Percentiles rank a stretch among this genome's conserved stretches.
Evolutionary conservation across 1,140 invertebrate genomes (phyloP).

Genomic region (Drosophila orosa): DNA sequence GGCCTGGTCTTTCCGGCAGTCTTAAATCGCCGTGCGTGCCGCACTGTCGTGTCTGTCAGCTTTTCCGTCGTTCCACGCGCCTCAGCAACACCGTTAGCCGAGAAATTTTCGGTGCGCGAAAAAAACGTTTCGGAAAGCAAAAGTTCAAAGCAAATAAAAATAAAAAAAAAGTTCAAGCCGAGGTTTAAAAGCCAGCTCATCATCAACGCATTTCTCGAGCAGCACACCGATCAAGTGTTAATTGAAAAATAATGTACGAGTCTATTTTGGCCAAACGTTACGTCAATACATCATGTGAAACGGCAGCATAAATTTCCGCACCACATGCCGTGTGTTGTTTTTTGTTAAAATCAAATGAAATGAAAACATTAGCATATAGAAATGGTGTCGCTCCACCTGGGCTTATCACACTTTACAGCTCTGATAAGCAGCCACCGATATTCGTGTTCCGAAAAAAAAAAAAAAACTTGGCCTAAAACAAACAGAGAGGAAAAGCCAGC

Average conservation of each 20-base stretch:
- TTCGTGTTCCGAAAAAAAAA: slow-evolving; percentile 6
- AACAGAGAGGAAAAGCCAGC: not conserved
- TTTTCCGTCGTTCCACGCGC: slow-evolving; percentile 23
- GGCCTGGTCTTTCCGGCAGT: slow-evolving; percentile 35
- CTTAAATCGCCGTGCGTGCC: slow-evolving; percentile 45
- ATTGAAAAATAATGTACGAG: slow-evolving; percentile 62
- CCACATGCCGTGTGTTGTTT: slow-evolving; percentile 20
- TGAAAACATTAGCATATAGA: slow-evolving; percentile 7
- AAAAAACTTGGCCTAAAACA: slow-evolving; percentile 18
- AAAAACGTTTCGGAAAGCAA: slow-evolving; percentile 40
- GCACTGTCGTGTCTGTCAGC: slow-evolving; percentile 39
- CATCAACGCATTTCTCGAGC: slow-evolving; percentile 28
- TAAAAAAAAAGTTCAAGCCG: slow-evolving; percentile 23
- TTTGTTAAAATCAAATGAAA: slow-evolving; percentile 8
- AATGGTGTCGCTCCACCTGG: slow-evolving; percentile 24
- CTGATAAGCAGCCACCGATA: slow-evolving; percentile 24
- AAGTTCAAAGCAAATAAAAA: slow-evolving; percentile 38
- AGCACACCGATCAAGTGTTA: slow-evolving; percentile 53
- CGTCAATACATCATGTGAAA: slow-evolving; percentile 50
- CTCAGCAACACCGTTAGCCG: slow-evolving; percentile 32
- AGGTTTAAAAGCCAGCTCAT: slow-evolving; percentile 30
- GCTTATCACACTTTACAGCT: slow-evolving; percentile 28
- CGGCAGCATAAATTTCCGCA: slow-evolving; percentile 37
- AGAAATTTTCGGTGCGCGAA: slow-evolving; percentile 34
- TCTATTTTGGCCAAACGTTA: slow-evolving; percentile 42